Base-by-base conservation (phyloP, 2,797 vertebrate genomes). In the Channa striata region DNA sequence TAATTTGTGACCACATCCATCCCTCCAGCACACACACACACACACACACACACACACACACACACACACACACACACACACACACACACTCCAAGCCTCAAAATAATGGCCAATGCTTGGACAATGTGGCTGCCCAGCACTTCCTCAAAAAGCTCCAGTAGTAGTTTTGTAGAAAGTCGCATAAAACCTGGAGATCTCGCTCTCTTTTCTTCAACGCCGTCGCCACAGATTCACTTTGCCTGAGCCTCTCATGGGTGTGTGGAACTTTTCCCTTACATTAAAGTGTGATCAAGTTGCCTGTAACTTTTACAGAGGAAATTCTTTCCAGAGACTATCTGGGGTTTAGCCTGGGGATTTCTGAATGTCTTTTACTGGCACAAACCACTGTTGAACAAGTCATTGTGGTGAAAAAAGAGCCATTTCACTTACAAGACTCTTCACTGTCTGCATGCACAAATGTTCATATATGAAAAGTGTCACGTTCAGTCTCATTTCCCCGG, bases 301-400 rank as follows among this genome's bases (percentile, higher is more conserved):
- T 74, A 77, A 77, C 25, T 72, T 88, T 90, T 63, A 86, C 58
- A 64, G 42, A 46, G 83, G 49, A 78, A 81, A 87, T 89, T 80
- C 66, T 87, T 86, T 88, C 80, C 72, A 36, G 37, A 50, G 51
- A 56, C 46, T 78, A 72, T 77, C 40, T 62, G 71, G 70, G 80
- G 64, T 78, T 77, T 68, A 40, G 80, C 49, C 64, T 57, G 49
- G 61, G 78, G 76, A 78, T 83, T 86, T 83, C 52, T 75, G 17
- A 59, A 57, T 67, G 21, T 78, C 25, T 73, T 74, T 86, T 74
- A 81, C 66, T 84, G 69, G 65, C 57, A 82, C 37, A 51, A 84
- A 76, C 33, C 58, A 39, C 46, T 50, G 46, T 47, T 84, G 75
- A 70, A 86, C 69, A 64, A 84, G 79, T 82, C 78, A 80, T 43